Conservation (phyloP, 2,888 invertebrate species). For the Lasioglossum malachurum region DNA sequence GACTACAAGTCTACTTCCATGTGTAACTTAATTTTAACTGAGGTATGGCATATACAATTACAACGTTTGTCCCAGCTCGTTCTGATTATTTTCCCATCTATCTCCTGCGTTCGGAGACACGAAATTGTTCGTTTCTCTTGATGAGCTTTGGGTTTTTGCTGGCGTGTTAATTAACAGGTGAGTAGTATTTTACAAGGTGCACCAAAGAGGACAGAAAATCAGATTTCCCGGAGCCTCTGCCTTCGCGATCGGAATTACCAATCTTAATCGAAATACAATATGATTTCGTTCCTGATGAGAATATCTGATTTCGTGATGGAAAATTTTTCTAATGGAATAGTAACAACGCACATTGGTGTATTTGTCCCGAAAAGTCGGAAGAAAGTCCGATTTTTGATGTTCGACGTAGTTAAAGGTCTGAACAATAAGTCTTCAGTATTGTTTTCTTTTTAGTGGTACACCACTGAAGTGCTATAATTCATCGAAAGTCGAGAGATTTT, state of each 20-base stretch:
- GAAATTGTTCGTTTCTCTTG: neutral
- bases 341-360: neutral
- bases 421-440: too few species aligned
- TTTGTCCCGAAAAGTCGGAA: too few species aligned
- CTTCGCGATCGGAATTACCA: neutral
- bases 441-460: too few species aligned
- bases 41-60: conserved; percentile 35
- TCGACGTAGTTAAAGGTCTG: too few species aligned
- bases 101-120: neutral
- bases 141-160: neutral
- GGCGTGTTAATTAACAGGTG: neutral
- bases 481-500: too few species aligned
- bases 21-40: conserved; percentile 41
- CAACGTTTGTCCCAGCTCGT: conserved; percentile 31
- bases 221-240: neutral
- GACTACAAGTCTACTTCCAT: conserved; percentile 33
- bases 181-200: neutral
- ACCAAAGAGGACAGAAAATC: neutral
- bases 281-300: neutral
- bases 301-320: neutral
- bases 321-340: too few species aligned
- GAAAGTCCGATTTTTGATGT: too few species aligned
- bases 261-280: neutral
- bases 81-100: neutral
- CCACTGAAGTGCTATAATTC: too few species aligned